These are phyloP conservation scores for Agelas oroides DNA, from an alignment of 37 sponge, comb jelly and placozoan species.

Conservation along the genomic window DNA sequence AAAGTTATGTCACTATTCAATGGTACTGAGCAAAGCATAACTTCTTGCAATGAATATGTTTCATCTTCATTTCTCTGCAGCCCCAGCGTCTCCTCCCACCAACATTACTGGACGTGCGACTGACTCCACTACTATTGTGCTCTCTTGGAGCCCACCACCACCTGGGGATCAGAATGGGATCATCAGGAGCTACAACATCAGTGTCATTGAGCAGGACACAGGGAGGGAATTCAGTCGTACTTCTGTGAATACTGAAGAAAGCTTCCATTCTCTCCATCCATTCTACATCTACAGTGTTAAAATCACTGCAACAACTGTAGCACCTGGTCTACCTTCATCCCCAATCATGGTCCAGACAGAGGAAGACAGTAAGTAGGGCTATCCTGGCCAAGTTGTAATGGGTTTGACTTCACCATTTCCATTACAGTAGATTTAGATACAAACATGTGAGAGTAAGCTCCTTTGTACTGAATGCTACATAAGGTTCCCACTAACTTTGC, in stretches of 20 bases:
- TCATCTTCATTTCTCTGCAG: not conserved
- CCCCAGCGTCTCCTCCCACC: slow-evolving; percentile 11
- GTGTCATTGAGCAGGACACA: slow-evolving; percentile 3
- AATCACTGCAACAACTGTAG: slow-evolving; percentile 54
- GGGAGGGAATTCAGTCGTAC: not conserved
- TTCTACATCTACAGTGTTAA: slow-evolving; percentile 11
- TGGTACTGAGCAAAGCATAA: slow-evolving; percentile 3
- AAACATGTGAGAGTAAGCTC: too few relatives aligned
- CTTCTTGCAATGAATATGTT: slow-evolving; percentile 19
- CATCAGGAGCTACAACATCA: slow-evolving; percentile 23
- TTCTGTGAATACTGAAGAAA: not conserved
- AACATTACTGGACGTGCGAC: not conserved
- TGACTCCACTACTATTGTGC: not conserved
- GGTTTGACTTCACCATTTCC: too few relatives aligned
- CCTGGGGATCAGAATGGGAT: slow-evolving; percentile 38
- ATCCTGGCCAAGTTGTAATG: too few relatives aligned
- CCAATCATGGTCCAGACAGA: not conserved
- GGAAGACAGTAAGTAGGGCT: slow-evolving; percentile 1
- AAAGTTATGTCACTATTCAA: too few relatives aligned
- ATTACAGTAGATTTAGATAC: too few relatives aligned
- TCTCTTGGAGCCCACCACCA: slow-evolving; percentile 50
- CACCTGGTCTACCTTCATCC: slow-evolving; percentile 2
- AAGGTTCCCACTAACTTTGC: too few relatives aligned
- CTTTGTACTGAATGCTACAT: too few relatives aligned
- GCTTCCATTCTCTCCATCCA: slow-evolving; percentile 23